These are phyloP conservation scores for Pandemis cinnamomeana DNA, from an alignment of 2,888 invertebrate genomes.

Conservation along the genomic window DNA sequence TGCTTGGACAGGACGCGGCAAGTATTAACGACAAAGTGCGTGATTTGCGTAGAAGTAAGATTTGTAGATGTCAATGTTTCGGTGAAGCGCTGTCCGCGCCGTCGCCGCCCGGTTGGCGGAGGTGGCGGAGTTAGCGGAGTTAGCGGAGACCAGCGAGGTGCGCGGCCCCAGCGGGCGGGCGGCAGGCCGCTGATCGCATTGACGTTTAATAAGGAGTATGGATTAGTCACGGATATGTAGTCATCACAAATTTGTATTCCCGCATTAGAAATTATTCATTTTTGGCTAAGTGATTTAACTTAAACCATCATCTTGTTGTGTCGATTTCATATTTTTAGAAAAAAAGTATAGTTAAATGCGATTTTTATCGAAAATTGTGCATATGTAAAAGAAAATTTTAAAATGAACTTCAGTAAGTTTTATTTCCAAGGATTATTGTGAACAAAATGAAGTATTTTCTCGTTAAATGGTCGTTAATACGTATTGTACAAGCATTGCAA, in stretches of 20 bases:
- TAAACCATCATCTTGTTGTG: conserved; percentile 77
- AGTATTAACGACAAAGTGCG: conserved; percentile 61
- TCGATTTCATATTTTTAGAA: conserved; percentile 82
- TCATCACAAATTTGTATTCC: conserved; percentile 79
- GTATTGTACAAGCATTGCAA: conserved; percentile 76
- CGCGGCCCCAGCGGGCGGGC: conserved; percentile 26
- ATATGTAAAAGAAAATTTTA: conserved; percentile 67
- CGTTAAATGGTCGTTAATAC: conserved; percentile 74
- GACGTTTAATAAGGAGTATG: conserved; percentile 68
- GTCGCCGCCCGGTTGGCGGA: conserved; percentile 36
- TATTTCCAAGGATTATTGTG: conserved; percentile 75
- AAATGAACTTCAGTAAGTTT: conserved; percentile 64
- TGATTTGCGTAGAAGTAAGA: conserved; percentile 68
- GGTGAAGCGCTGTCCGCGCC: conserved; percentile 32
- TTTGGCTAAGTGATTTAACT: conserved; percentile 69
- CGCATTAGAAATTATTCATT: conserved; percentile 70
- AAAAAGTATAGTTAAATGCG: conserved; percentile 67
- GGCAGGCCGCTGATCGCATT: conserved; percentile 45
- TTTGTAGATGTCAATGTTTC: conserved; percentile 55
- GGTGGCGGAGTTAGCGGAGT: conserved; percentile 13
- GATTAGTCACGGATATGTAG: conserved; percentile 76
- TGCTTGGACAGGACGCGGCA: conserved; percentile 72
- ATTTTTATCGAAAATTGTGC: conserved; percentile 60
- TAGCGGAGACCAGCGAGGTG: conserved; percentile 29
- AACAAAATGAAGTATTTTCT: conserved; percentile 74